phyloP scores from a whole-genome alignment of 2,113 vertebrate species.

The Colinus virginianus region DNA sequence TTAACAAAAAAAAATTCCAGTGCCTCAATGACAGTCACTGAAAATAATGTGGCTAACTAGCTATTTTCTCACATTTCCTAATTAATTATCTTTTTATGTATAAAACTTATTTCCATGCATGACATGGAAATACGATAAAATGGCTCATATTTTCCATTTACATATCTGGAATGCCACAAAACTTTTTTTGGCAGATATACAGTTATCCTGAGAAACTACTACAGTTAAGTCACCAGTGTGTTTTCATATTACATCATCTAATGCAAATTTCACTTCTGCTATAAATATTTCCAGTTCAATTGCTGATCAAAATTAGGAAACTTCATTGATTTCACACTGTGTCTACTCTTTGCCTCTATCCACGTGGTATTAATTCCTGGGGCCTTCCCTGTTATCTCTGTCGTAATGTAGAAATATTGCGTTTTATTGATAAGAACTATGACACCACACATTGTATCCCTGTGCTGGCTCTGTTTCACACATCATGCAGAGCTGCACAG shows the following conservation, averaged over 20 bases:
- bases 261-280: background rate
- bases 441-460: fast-evolving
- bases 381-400: background rate
- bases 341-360: background rate
- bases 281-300: background rate
- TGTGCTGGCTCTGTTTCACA: background rate
- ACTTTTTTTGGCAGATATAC: background rate
- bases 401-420: background rate
- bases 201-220: background rate
- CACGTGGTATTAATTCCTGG: background rate
- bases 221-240: background rate
- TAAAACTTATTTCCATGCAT: background rate
- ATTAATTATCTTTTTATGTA: background rate
- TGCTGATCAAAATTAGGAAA: background rate
- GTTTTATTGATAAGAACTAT: background rate
- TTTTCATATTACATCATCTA: background rate
- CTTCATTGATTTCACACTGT: background rate
- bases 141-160: background rate
- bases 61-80: background rate
- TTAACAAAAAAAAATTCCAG: background rate
- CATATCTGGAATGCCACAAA: background rate
- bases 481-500: background rate
- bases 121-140: background rate
- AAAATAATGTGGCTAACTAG: background rate
- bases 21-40: background rate